These are phyloP conservation scores for Trematomus bernacchii DNA, from an alignment of 2,797 vertebrate species.

Conservation along the genomic window DNA sequence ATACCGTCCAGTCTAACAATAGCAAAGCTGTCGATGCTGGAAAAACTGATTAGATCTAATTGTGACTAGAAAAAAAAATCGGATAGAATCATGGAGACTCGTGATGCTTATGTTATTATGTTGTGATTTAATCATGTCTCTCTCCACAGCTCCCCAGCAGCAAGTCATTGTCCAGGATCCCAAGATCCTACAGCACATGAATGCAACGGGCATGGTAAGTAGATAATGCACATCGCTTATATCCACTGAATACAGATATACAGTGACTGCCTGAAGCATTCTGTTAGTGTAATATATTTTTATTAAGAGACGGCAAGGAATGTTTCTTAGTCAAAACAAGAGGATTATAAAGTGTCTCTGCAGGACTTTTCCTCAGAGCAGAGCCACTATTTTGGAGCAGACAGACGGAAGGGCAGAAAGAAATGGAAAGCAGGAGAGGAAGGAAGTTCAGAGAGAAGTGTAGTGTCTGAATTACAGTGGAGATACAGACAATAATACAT, in stretches of 20 bases:
- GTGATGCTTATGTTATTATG: not conserved
- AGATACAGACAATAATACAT: conserved; percentile 22
- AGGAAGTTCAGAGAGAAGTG: conserved; percentile 20
- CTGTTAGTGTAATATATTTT: not conserved
- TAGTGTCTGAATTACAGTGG: conserved; percentile 36
- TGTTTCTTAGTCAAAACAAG: not conserved
- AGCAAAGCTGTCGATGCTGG: too few species aligned
- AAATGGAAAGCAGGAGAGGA: not conserved
- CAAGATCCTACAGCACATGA: conserved; percentile 96
- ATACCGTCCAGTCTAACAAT: too few species aligned
- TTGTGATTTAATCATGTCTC: not conserved
- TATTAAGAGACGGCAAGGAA: not conserved
- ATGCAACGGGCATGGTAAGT: conserved; percentile 95
- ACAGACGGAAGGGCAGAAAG: conserved; percentile 32
- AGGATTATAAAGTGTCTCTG: not conserved
- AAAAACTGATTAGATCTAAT: too few species aligned
- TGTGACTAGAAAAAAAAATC: too few species aligned
- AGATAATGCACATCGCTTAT: not conserved
- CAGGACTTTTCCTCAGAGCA: conserved; percentile 10
- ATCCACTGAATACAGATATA: not conserved
- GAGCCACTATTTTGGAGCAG: conserved; percentile 5
- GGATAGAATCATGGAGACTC: too few species aligned
- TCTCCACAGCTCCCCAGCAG: conserved; percentile 89
- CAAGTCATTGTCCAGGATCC: conserved; percentile 97
- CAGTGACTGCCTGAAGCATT: not conserved